Evolutionary conservation across 2,888 invertebrate genomes (phyloP).

Genomic region (Volucella inanis): DNA sequence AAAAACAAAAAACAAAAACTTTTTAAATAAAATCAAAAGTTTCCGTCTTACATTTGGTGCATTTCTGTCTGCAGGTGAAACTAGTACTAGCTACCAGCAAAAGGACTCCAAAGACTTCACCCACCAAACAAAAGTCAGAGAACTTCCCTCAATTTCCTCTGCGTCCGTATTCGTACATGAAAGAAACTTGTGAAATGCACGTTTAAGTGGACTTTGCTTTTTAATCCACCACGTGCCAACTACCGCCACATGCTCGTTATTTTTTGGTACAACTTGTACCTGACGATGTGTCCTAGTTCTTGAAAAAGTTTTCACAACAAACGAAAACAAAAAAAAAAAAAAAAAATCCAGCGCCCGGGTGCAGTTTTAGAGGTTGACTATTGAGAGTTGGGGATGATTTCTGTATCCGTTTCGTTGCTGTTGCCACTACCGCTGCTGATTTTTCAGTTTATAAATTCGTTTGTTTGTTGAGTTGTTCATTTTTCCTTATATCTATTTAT

Average conservation of each 20-base stretch:
- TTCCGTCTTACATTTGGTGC: not conserved
- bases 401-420: not conserved
- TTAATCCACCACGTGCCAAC: constrained; percentile 24
- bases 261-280: not conserved
- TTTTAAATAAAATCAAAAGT: constrained; percentile 31
- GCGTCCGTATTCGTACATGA: not conserved
- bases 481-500: not conserved
- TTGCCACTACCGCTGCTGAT: not conserved
- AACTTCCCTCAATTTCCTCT: constrained; percentile 7
- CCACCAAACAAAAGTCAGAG: constrained; percentile 25
- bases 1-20: not conserved
- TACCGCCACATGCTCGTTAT: not conserved
- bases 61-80: not conserved
- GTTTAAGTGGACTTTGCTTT: not conserved
- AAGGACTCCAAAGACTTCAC: not conserved
- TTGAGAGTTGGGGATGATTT: constrained; percentile 13
- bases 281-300: constrained; percentile 12
- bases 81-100: not conserved
- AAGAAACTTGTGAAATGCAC: no score
- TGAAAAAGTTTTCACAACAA: constrained; percentile 4
- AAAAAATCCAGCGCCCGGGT: no score
- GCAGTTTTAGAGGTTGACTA: no score
- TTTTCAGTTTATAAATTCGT: constrained; percentile 25
- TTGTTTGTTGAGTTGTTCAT: constrained; percentile 32
- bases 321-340: constrained; percentile 5